Evolutionary conservation across 1,140 invertebrate genomes (phyloP), one percentile per base, ranked within the genome.

Genomic region (Euura lappo): DNA sequence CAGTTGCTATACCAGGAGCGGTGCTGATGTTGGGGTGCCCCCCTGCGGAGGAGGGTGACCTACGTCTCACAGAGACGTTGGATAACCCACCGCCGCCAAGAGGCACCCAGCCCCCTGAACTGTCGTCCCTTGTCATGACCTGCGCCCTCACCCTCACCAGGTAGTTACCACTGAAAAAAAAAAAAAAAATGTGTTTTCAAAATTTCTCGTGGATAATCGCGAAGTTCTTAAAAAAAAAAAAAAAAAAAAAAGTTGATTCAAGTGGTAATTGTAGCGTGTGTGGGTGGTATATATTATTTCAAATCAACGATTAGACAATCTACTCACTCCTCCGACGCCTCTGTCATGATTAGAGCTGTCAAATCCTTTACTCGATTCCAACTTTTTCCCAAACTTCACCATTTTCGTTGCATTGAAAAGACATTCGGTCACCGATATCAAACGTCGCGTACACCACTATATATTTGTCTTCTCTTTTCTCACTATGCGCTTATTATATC

Each of bases 111-210:
- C 97, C 96, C 75, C 96, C 97, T 71, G 95, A 96, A 85, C 95
- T 97, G 87, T 98, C 97, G 93, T 99, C 97, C 79, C 97, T 91
- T 83, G 95, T 97, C 97, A 99, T 99, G 90, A 98, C 97, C 92
- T 98, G 97, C 89, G 97, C 97, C 83, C 96, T 94, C 83, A 99
- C 97, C 88, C 94, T 95, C 90, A 98, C 97, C 93, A 98, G 91
- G 90, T 93, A 96, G 89, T 93, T 92, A 87, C 92, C 95, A 94
- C 95, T 96, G 73, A 93, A 91, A 28, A 51, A 73, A 73, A 93
- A 91, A 28, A 51, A 73, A 77, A 72, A 75, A 65, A 51, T 47
- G 44, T 11, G 28, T 28, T 0, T 28, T 28, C 28, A 28, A 28
- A 28, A 28, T 28, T 28, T 28, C 28, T 28, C 28, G 13, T 65